Percentiles rank a stretch among this genome's conserved stretches.
phyloP scores from a whole-genome alignment of 2,113 vertebrate genomes.

The Collichthys lucidus region DNA sequence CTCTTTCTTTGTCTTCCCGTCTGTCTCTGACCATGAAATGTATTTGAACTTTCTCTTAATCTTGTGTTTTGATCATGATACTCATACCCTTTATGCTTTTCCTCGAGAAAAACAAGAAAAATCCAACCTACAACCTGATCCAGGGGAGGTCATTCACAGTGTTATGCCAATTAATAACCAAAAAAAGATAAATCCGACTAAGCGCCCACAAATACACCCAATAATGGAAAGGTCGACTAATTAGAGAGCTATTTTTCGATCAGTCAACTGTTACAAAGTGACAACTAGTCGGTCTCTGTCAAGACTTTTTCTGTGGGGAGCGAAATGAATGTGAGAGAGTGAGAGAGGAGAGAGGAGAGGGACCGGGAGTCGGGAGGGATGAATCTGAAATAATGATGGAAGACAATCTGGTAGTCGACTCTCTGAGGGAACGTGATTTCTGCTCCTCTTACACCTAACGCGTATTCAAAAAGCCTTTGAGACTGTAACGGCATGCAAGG shows the following conservation, averaged over 20 bases:
- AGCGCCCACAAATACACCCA: slow-evolving; percentile 23
- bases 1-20: slow-evolving; percentile 46
- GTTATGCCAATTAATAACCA: slow-evolving; percentile 52
- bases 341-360: background rate
- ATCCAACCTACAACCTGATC: slow-evolving; percentile 22
- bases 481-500: slow-evolving; percentile 43
- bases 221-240: slow-evolving; percentile 40
- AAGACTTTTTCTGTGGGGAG: slow-evolving; percentile 11
- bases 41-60: slow-evolving; percentile 70
- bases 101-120: slow-evolving; percentile 33
- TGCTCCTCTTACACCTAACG: slow-evolving; percentile 13
- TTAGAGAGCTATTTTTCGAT: slow-evolving; percentile 44
- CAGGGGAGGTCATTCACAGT: slow-evolving; percentile 36
- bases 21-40: slow-evolving; percentile 61
- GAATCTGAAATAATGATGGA: slow-evolving; percentile 46
- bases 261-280: slow-evolving; percentile 28
- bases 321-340: slow-evolving; percentile 12
- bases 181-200: slow-evolving; percentile 22
- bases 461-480: slow-evolving; percentile 41
- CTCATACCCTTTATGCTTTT: slow-evolving; percentile 19
- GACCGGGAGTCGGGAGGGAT: slow-evolving; percentile 13
- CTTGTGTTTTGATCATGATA: slow-evolving; percentile 50
- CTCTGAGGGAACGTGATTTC: slow-evolving; percentile 35
- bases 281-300: slow-evolving; percentile 23
- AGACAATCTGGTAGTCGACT: slow-evolving; percentile 39